A percentile compares a stretch with the other conserved stretches of the same genome.
These are phyloP conservation scores for Campoletis sonorensis DNA, from an alignment of 1,140 invertebrate genomes.

Conservation along the genomic window DNA sequence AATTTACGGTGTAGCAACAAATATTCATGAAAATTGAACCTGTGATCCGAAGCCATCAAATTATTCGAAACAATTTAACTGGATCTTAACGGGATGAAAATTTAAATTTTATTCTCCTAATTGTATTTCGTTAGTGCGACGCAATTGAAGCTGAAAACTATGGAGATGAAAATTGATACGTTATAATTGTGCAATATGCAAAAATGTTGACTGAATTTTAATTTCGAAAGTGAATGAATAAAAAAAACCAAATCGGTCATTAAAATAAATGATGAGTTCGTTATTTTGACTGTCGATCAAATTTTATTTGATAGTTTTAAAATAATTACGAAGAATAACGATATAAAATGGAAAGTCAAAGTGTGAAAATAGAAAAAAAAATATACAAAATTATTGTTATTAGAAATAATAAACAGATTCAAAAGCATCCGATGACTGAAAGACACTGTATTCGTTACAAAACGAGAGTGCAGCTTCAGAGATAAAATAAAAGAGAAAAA, in stretches of 20 bases:
- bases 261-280: too few species aligned
- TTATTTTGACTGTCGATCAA: too few species aligned
- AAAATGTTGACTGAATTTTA: too few species aligned
- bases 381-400: not conserved
- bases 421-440: not conserved
- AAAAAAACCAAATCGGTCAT: too few species aligned
- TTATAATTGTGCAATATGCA: too few species aligned
- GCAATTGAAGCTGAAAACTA: too few species aligned
- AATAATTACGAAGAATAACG: too few species aligned
- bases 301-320: too few species aligned
- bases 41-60: not conserved
- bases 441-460: not conserved
- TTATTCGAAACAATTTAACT: not conserved
- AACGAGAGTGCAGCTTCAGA: not conserved
- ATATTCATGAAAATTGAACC: conserved; percentile 19
- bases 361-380: not conserved
- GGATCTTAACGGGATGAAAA: not conserved
- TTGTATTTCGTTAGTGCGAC: too few species aligned
- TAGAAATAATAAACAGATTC: not conserved
- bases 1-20: not conserved
- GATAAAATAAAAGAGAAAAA: not conserved
- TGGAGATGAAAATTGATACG: too few species aligned
- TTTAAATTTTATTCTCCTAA: too few species aligned
- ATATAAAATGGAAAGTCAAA: not conserved
- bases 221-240: too few species aligned